Evolutionary conservation across 2,797 vertebrate species (phyloP).

Genomic region (Dermochelys coriacea): DNA sequence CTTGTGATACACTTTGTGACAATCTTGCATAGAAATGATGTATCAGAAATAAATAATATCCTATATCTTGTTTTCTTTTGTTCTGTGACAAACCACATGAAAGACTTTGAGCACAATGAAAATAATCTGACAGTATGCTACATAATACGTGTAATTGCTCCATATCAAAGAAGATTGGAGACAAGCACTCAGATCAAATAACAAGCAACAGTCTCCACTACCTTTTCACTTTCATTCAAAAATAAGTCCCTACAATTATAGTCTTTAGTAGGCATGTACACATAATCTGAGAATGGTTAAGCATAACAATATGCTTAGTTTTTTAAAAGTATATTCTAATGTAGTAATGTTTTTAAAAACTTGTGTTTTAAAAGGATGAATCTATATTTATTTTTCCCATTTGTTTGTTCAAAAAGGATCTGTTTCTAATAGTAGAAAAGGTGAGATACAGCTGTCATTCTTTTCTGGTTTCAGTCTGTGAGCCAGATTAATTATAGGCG

Average conservation of each 20-base stretch:
- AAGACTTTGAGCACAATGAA: not conserved
- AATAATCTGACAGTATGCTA: not conserved
- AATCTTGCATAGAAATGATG: not conserved
- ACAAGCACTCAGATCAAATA: slow-evolving; percentile 31
- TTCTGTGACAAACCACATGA: not conserved
- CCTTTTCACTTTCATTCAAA: slow-evolving; percentile 61
- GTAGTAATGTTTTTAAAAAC: not conserved
- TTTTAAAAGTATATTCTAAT: slow-evolving; percentile 25
- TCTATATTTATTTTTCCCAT: not conserved
- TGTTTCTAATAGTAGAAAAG: too few species aligned
- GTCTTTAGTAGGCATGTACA: slow-evolving; percentile 44
- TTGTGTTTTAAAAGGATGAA: not conserved
- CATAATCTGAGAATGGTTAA: slow-evolving; percentile 1
- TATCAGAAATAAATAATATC: not conserved
- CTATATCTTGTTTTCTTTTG: not conserved
- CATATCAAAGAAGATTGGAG: slow-evolving; percentile 41
- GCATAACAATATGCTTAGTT: slow-evolving; percentile 11
- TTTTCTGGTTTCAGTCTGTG: too few species aligned
- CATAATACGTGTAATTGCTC: not conserved
- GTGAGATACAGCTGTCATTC: too few species aligned
- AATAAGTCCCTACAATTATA: slow-evolving; percentile 49
- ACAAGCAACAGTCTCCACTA: slow-evolving; percentile 19
- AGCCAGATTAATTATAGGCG: too few species aligned
- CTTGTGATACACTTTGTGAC: not conserved
- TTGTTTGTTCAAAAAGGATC: too few species aligned